phyloP scores from a whole-genome alignment of 2,113 vertebrate genomes.

The Petromus typicus region DNA sequence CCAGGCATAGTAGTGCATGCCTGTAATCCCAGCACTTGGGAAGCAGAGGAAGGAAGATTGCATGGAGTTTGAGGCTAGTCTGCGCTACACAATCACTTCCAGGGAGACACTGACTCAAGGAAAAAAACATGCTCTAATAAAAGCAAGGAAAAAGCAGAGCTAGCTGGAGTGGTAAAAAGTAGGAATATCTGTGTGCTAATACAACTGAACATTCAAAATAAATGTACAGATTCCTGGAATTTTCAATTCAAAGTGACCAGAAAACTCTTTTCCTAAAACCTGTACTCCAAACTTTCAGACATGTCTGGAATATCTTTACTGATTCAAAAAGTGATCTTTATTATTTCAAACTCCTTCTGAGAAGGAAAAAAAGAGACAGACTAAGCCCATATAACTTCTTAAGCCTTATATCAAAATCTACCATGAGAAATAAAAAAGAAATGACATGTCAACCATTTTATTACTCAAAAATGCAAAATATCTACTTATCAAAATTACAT shows the following conservation, averaged over 20 bases:
- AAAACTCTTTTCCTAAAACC: background rate
- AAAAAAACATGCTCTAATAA: background rate
- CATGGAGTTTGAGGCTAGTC: background rate
- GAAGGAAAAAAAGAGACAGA: background rate
- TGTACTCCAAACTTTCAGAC: background rate
- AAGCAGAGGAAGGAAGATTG: background rate
- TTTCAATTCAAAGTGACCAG: background rate
- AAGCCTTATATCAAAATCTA: background rate
- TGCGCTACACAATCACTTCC: background rate
- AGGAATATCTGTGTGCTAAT: background rate
- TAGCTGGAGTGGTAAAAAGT: background rate
- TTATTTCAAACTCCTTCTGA: background rate
- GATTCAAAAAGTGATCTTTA: background rate
- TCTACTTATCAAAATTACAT: background rate
- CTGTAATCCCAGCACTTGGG: background rate
- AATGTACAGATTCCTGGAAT: background rate
- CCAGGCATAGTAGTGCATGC: background rate
- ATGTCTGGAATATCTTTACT: background rate
- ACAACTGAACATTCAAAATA: background rate
- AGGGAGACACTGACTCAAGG: background rate
- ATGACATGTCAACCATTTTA: background rate
- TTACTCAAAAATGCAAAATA: background rate
- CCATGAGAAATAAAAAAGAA: constrained; percentile 33
- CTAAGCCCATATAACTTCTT: background rate
- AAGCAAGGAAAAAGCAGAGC: background rate